Base-by-base conservation (phyloP, 1,140 invertebrate genomes). In the Papilio helenus region DNA sequence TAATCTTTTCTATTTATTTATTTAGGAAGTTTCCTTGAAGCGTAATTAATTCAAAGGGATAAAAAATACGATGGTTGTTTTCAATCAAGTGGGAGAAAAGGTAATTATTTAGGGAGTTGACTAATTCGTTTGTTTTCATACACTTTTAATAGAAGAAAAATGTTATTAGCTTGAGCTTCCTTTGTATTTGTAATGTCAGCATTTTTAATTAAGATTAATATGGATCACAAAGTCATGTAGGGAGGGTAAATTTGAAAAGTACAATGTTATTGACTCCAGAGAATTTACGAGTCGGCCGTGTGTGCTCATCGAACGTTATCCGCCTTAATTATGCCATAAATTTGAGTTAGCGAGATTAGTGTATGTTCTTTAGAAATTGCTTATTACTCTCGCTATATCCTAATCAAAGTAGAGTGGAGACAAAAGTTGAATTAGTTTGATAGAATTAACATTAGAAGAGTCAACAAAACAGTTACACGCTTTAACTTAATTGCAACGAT, bases 301-400 rank as follows among this genome's bases (percentile, higher is more conserved):
- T 89, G 86, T 90, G 87, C 87, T 88, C 86, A 86, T 83, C 84
- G 83, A 85, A 87, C 86, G 84, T 87, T 90, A 88, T 87, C 82
- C 88, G 83, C 84, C 84, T 88, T 92, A 92, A 93, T 92, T 90
- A 90, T 90, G 88, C 90, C 85, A 92, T 93, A 93, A 92, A 92
- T 93, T 91, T 92, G 87, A 92, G 88, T 94, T 92, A 91, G 87
- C 80, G 85, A 89, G 86, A 90, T 90, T 89, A 92, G 89, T 91
- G 90, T 87, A 89, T 90, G 86, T 90, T 92, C 93, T 90, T 91
- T 90, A 39, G 90, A 90, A 91, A 89, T 89, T 88, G 87, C 86
- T 90, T 86, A 89, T 89, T 90, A 90, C 76, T 82, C 79, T 74
- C 72, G 84, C 80, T 79, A 74, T 81, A 79, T 80, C 79, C 80